Conservation (phyloP, 2,797 vertebrate species). For the Selene dorsalis region DNA sequence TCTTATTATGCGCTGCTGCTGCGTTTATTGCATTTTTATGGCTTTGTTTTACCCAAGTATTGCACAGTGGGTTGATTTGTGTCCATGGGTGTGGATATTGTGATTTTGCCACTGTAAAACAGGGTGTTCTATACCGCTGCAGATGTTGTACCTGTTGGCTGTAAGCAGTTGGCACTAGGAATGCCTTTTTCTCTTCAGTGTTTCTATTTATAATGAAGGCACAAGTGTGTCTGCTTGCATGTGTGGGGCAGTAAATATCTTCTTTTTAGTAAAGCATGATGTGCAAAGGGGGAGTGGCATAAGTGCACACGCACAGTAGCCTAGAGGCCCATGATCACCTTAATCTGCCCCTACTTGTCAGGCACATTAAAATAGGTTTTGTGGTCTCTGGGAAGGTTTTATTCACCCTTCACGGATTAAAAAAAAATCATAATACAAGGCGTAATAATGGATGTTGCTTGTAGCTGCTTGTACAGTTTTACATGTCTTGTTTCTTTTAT, state of each 20-base stretch:
- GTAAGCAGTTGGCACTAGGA: neutral
- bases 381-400: too few relatives aligned
- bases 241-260: too few relatives aligned
- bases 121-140: neutral
- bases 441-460: neutral
- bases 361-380: too few relatives aligned
- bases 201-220: neutral
- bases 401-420: neutral
- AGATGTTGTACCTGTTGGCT: neutral
- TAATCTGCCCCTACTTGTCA: neutral
- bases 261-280: too few relatives aligned
- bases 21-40: constrained; percentile 2
- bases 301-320: neutral
- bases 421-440: neutral
- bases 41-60: neutral
- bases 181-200: neutral
- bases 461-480: neutral
- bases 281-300: neutral
- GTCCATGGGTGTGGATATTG: neutral
- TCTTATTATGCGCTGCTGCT: neutral
- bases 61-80: neutral
- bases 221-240: neutral
- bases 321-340: neutral
- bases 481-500: neutral
- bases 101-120: neutral